Percentiles rank a stretch among this genome's conserved stretches.
Conservation (phyloP, 2,888 invertebrate species). For the Drosophila birchii region DNA sequence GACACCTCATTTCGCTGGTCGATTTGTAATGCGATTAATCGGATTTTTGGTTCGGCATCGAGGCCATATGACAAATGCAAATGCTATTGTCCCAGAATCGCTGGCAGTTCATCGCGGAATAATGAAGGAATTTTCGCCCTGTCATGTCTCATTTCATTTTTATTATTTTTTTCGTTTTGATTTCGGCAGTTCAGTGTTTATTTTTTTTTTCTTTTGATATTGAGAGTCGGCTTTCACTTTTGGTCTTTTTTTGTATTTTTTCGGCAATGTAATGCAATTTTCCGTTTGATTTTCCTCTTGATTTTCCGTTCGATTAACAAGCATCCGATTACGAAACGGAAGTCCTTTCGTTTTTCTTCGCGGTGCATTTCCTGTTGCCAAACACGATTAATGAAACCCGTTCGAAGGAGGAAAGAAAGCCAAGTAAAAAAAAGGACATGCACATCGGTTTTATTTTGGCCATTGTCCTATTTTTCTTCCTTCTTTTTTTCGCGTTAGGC, state of each 20-base stretch:
- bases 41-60: slow-evolving; percentile 40
- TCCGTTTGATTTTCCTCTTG: slow-evolving; percentile 48
- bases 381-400: slow-evolving; percentile 78
- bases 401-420: slow-evolving; percentile 1
- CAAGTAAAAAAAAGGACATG: slow-evolving; percentile 38
- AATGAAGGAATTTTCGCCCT: background rate
- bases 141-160: slow-evolving; percentile 3
- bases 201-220: background rate
- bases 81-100: slow-evolving; percentile 79
- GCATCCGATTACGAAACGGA: slow-evolving; percentile 77
- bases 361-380: slow-evolving; percentile 61
- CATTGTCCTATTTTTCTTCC: slow-evolving; percentile 60
- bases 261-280: slow-evolving; percentile 29
- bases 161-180: no score
- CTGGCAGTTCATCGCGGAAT: slow-evolving; percentile 58
- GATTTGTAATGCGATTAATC: slow-evolving; percentile 67
- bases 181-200: background rate
- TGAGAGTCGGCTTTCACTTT: slow-evolving; percentile 73
- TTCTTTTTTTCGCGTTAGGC: slow-evolving; percentile 76
- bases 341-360: slow-evolving; percentile 81
- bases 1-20: slow-evolving; percentile 78
- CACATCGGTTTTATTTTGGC: slow-evolving; percentile 64
- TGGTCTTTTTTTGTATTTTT: slow-evolving; percentile 19
- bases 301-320: slow-evolving; percentile 32
- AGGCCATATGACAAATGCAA: slow-evolving; percentile 80